phyloP scores from a whole-genome alignment of 2,888 invertebrate genomes.

The Steinernema carpocapsae region DNA sequence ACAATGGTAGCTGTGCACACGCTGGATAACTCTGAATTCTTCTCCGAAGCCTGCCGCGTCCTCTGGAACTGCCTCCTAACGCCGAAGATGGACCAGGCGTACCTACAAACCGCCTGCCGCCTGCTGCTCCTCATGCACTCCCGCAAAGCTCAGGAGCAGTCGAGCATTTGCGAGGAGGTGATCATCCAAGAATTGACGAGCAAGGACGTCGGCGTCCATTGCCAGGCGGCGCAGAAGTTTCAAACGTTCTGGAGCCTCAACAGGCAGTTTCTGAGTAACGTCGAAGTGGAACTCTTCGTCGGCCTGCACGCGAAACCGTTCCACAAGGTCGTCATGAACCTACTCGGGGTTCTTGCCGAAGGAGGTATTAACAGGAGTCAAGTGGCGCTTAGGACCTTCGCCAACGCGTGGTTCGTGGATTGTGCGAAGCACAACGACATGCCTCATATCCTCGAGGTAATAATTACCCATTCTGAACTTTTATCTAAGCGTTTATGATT shows the following conservation, averaged over 20 bases:
- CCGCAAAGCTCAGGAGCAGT: slow-evolving; percentile 74
- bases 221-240: slow-evolving; percentile 61
- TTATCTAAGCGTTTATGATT: slow-evolving; percentile 75
- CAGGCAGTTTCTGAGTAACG: slow-evolving; percentile 41
- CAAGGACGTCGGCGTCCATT: slow-evolving; percentile 41
- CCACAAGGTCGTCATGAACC: slow-evolving; percentile 64
- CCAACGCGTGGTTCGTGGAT: slow-evolving; percentile 80
- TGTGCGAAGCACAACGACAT: slow-evolving; percentile 80
- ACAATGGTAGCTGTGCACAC: slow-evolving; percentile 44
- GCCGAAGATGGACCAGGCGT: slow-evolving; percentile 33
- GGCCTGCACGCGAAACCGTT: slow-evolving; percentile 54
- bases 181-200: slow-evolving; percentile 61
- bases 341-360: slow-evolving; percentile 65
- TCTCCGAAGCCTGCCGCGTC: slow-evolving; percentile 42
- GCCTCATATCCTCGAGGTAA: slow-evolving; percentile 78
- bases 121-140: slow-evolving; percentile 82
- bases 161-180: slow-evolving; percentile 68
- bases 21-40: background rate
- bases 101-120: slow-evolving; percentile 72
- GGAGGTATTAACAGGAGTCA: slow-evolving; percentile 56
- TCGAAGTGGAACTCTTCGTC: slow-evolving; percentile 46
- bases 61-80: slow-evolving; percentile 43
- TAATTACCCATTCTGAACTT: slow-evolving; percentile 77
- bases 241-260: slow-evolving; percentile 62
- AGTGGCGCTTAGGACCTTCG: slow-evolving; percentile 70